These are phyloP conservation scores for Danio choprae DNA, from an alignment of 2,797 vertebrate species.

Conservation along the genomic window DNA sequence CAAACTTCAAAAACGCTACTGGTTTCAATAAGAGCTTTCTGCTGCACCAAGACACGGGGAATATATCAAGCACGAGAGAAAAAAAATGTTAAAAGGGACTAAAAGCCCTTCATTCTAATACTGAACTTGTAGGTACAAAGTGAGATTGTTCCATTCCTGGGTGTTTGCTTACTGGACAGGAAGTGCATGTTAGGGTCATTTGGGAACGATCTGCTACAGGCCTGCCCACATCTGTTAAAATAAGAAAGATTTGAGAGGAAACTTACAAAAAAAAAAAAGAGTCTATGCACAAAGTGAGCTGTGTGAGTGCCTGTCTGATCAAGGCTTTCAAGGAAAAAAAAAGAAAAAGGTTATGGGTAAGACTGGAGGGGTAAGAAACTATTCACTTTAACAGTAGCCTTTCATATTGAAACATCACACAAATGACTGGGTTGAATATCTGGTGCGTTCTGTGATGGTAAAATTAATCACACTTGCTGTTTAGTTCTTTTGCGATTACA, in stretches of 20 bases:
- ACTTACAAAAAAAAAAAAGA: constrained; percentile 50
- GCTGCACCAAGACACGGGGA: constrained; percentile 11
- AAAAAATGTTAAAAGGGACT: constrained; percentile 47
- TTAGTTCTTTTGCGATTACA: constrained; percentile 34
- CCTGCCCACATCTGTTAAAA: constrained; percentile 83
- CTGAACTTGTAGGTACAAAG: constrained; percentile 72
- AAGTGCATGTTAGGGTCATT: constrained; percentile 80
- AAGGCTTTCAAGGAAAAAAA: constrained; percentile 52
- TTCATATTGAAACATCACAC: constrained; percentile 31
- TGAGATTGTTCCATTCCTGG: constrained; percentile 79
- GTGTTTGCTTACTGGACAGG: constrained; percentile 80
- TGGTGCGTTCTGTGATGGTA: constrained; percentile 14
- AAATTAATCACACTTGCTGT: not conserved
- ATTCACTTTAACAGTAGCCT: constrained; percentile 43
- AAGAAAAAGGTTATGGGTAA: constrained; percentile 51
- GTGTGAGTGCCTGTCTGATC: constrained; percentile 59
- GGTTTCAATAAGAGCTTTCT: constrained; percentile 21
- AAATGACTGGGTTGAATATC: constrained; percentile 37
- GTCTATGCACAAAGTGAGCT: constrained; percentile 48
- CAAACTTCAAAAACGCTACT: constrained; percentile 9
- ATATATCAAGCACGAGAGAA: constrained; percentile 15
- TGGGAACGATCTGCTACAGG: constrained; percentile 71
- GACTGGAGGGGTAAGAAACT: constrained; percentile 48
- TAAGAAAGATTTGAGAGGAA: constrained; percentile 70
- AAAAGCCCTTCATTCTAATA: constrained; percentile 50